Evolutionary conservation across 2,113 vertebrate species (phyloP).

Genomic region (Erinaceus europaeus): DNA sequence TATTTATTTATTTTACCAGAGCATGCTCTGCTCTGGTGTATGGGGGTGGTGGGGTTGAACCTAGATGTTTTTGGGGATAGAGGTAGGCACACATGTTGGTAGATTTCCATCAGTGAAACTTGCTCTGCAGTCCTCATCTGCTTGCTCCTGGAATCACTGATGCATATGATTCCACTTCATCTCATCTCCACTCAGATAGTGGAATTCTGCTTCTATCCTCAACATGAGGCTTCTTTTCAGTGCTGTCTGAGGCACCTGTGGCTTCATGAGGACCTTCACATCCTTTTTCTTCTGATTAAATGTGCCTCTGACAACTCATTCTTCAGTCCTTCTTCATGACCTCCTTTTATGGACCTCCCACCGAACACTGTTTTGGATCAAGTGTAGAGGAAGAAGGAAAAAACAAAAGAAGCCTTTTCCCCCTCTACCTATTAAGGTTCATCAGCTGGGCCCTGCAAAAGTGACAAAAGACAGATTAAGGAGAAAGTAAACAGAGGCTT

Average conservation of each 20-base stretch:
- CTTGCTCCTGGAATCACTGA: constrained; percentile 45
- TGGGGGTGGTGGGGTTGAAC: no score
- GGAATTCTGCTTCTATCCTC: background rate
- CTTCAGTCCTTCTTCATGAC: background rate
- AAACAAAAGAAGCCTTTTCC: background rate
- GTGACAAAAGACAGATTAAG: background rate
- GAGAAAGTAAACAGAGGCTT: background rate
- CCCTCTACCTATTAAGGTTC: background rate
- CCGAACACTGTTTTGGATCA: background rate
- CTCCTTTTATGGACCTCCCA: background rate
- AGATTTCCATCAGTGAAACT: constrained; percentile 44
- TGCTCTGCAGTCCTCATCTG: background rate
- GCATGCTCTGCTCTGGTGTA: no score
- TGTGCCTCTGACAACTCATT: background rate
- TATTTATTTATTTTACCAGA: background rate
- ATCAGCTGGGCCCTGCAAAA: background rate
- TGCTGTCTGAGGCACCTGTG: background rate
- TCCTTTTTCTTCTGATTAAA: background rate
- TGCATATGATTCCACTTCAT: constrained; percentile 1
- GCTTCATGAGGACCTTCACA: background rate
- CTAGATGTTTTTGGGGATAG: no score
- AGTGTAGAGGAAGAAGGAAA: background rate
- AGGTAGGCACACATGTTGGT: background rate
- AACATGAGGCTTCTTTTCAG: background rate
- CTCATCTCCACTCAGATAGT: background rate